These are phyloP conservation scores for Macrophya alboannulata DNA, from an alignment of 2,888 invertebrate genomes.

Conservation along the genomic window DNA sequence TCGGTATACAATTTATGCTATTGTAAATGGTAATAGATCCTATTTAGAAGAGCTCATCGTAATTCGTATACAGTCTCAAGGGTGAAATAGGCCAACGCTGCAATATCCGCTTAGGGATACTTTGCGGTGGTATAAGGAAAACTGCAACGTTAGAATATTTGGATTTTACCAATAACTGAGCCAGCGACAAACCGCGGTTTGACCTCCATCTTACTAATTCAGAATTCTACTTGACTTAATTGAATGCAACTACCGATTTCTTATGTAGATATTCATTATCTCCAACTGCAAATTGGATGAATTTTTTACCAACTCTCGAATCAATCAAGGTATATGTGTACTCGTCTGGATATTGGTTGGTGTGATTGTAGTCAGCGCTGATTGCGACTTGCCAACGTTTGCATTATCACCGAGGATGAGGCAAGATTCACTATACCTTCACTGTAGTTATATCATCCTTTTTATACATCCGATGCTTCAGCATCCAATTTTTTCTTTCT, in stretches of 20 bases:
- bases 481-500: neutral
- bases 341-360: neutral
- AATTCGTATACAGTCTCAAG: slow-evolving; percentile 28
- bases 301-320: neutral
- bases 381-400: neutral
- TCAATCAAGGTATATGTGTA: neutral
- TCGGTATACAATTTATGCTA: slow-evolving; percentile 10
- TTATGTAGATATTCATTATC: slow-evolving; percentile 1
- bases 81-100: slow-evolving; percentile 9
- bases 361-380: neutral
- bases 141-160: slow-evolving; percentile 4
- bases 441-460: neutral
- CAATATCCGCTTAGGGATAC: slow-evolving; percentile 22
- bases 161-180: slow-evolving; percentile 22
- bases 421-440: neutral
- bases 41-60: neutral
- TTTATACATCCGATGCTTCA: neutral
- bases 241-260: slow-evolving; percentile 23
- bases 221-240: slow-evolving; percentile 24
- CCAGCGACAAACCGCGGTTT: slow-evolving; percentile 2
- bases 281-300: neutral
- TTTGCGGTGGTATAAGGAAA: neutral
- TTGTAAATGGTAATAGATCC: slow-evolving; percentile 23
- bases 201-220: slow-evolving; percentile 27
- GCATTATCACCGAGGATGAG: neutral